Conservation (phyloP, 2,797 vertebrate species). For the Chaetophractus vellerosus region DNA sequence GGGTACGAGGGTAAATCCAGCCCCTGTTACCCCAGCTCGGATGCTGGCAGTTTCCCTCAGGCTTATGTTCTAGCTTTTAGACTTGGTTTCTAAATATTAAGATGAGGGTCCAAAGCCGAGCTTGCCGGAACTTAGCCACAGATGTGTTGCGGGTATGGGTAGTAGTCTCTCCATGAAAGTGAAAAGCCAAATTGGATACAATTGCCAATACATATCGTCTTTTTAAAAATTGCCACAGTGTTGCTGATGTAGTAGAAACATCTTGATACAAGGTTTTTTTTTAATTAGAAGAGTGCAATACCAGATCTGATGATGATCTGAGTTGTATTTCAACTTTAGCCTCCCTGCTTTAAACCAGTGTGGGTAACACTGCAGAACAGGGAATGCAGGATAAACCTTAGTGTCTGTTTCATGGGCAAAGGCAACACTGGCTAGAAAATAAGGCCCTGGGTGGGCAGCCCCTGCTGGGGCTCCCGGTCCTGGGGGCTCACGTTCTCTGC, state of each 20-base stretch:
- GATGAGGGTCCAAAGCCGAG: not conserved
- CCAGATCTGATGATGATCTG: not conserved
- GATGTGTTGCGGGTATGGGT: not conserved
- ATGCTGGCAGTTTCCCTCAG: not conserved
- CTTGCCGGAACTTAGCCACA: not conserved
- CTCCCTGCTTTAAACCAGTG: not conserved
- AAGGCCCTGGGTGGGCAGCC: not conserved
- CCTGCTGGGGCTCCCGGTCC: not conserved
- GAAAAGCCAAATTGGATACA: not conserved
- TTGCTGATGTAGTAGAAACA: not conserved
- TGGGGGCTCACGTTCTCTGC: not conserved
- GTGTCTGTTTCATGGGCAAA: not conserved
- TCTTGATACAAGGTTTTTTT: not conserved
- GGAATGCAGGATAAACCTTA: not conserved
- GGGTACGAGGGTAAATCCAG: not conserved
- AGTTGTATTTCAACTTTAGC: not conserved
- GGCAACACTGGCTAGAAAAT: not conserved
- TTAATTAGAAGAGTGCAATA: not conserved
- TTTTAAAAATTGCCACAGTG: not conserved
- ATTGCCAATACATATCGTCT: not conserved
- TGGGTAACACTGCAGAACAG: not conserved
- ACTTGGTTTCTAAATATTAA: slow-evolving; percentile 45
- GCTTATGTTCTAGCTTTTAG: not conserved
- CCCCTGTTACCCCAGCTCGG: not conserved
- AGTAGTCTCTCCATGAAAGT: not conserved